Evolutionary conservation across 1,140 invertebrate genomes (phyloP).

Genomic region (Anoplolepis gracilipes): DNA sequence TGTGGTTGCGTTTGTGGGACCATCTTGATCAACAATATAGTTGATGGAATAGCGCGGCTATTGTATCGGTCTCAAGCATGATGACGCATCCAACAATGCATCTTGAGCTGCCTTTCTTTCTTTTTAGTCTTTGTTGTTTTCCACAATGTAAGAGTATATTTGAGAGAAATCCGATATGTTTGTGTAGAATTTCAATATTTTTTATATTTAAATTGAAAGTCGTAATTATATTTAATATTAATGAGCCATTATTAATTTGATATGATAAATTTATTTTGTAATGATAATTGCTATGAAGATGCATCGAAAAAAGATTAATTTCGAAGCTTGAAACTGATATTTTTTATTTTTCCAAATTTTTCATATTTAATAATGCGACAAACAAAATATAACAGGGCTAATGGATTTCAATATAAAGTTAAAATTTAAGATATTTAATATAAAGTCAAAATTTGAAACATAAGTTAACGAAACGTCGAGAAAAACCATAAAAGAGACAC

Average conservation of each 20-base stretch:
- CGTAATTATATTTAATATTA: neutral
- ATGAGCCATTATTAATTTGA: neutral
- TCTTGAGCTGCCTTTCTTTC: neutral
- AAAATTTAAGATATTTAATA: too few relatives aligned
- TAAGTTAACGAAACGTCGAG: too few relatives aligned
- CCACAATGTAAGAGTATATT: neutral
- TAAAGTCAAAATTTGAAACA: too few relatives aligned
- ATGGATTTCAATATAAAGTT: too few relatives aligned
- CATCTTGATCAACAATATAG: neutral
- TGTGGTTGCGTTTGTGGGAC: neutral
- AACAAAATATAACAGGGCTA: too few relatives aligned
- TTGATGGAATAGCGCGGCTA: constrained; percentile 9
- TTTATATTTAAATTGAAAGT: neutral
- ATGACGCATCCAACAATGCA: neutral
- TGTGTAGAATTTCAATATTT: neutral
- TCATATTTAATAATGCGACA: neutral
- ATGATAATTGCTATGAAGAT: neutral
- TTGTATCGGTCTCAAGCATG: neutral
- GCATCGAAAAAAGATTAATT: neutral
- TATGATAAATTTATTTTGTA: neutral
- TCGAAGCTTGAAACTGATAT: neutral
- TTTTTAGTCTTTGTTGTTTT: neutral
- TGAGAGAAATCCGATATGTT: neutral
- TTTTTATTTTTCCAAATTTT: neutral
- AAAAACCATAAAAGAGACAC: too few relatives aligned